Percentiles rank a stretch among this genome's conserved stretches.
These are phyloP conservation scores for Brachypalpus laphriformis DNA, from an alignment of 2,888 invertebrate genomes.

Conservation along the genomic window DNA sequence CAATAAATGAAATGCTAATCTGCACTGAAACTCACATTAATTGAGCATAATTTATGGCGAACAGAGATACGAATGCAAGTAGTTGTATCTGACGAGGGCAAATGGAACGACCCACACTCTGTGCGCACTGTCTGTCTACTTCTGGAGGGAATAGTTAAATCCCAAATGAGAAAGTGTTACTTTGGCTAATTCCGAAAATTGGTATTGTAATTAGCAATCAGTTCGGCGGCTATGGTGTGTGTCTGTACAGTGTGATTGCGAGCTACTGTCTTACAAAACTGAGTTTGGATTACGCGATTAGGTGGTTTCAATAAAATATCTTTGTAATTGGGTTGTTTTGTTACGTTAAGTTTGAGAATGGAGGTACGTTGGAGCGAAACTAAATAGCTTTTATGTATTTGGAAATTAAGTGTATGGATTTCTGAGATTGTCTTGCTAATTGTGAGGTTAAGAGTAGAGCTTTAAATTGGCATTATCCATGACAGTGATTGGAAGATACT, in stretches of 20 bases:
- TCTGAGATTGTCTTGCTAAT: conserved; percentile 43
- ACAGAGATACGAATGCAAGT: conserved; percentile 17
- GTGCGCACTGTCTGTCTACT: not conserved
- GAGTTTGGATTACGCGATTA: conserved; percentile 43
- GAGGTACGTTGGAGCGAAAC: not conserved
- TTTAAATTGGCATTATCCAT: not conserved
- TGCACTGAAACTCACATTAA: conserved; percentile 66
- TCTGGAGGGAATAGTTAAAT: conserved; percentile 6
- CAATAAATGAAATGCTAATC: conserved; percentile 69
- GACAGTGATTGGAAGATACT: not conserved
- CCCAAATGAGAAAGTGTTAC: conserved; percentile 68
- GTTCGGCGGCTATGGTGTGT: conserved; percentile 26
- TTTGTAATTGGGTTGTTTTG: conserved; percentile 57
- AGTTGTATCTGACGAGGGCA: conserved; percentile 1
- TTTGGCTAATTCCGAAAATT: conserved; percentile 73
- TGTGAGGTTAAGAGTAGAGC: conserved; percentile 10
- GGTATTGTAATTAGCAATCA: conserved; percentile 72
- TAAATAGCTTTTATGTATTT: conserved; percentile 26
- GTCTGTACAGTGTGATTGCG: conserved; percentile 24
- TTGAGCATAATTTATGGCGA: conserved; percentile 65
- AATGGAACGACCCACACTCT: conserved; percentile 32
- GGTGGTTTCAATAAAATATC: conserved; percentile 68
- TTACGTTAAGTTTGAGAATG: not conserved
- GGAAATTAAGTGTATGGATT: conserved; percentile 37
- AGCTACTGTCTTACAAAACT: conserved; percentile 28